These are phyloP conservation scores for Rhagophthalmus giganteus DNA, from an alignment of 2,888 invertebrate genomes.

Conservation along the genomic window DNA sequence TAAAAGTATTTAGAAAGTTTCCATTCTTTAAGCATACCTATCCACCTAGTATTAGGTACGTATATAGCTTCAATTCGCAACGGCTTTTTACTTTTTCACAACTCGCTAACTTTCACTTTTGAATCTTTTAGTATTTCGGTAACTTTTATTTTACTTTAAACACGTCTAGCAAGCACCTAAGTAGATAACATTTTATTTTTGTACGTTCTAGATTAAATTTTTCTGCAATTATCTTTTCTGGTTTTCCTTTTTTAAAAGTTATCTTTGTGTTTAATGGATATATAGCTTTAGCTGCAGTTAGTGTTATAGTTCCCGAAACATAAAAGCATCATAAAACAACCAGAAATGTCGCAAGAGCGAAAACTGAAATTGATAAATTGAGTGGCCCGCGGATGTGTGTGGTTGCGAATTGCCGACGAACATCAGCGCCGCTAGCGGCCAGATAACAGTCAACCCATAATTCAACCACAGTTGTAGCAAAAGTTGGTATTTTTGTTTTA, in stretches of 20 bases:
- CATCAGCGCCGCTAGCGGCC: constrained; percentile 32
- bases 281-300: constrained; percentile 23
- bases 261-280: constrained; percentile 23
- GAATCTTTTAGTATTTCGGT: no score
- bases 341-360: constrained; percentile 32
- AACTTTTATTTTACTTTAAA: no score
- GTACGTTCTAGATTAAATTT: no score
- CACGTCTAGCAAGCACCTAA: no score
- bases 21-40: no score
- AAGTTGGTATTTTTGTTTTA: constrained; percentile 27
- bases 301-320: constrained; percentile 28
- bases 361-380: constrained; percentile 37
- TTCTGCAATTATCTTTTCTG: constrained; percentile 1
- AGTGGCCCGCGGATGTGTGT: constrained; percentile 34
- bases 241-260: constrained; percentile 14
- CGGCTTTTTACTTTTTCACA: no score
- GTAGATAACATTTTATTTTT: no score
- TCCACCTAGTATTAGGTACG: no score
- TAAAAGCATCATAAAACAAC: constrained; percentile 32
- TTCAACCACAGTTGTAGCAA: constrained; percentile 30
- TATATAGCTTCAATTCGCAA: no score
- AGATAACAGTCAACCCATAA: constrained; percentile 32
- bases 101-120: no score
- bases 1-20: no score
- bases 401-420: constrained; percentile 33